These are phyloP conservation scores for Propithecus perrieri DNA, from an alignment of 2,797 vertebrate species.

Conservation along the genomic window DNA sequence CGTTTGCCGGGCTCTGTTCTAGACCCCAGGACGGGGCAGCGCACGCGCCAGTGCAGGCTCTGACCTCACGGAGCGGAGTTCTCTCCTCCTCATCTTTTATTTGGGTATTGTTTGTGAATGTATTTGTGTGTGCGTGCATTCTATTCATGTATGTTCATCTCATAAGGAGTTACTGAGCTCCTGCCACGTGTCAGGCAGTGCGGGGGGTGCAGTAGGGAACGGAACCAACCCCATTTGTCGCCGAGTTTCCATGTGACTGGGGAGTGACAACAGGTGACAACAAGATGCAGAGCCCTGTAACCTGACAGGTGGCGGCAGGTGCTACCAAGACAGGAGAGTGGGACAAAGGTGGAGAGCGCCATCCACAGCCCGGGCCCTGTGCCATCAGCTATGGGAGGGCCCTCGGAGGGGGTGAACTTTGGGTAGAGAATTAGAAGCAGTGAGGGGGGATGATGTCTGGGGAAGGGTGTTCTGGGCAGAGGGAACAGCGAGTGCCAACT, in stretches of 20 bases:
- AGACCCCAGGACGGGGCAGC: accelerated
- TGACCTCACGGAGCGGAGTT: accelerated
- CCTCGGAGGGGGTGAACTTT: not conserved
- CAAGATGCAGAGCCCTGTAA: too few relatives aligned
- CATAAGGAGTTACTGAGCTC: accelerated
- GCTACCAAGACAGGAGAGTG: accelerated
- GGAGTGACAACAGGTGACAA: too few relatives aligned
- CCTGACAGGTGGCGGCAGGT: not conserved
- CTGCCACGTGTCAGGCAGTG: not conserved
- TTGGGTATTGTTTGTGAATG: too few relatives aligned
- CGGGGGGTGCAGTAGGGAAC: accelerated
- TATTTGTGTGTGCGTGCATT: accelerated
- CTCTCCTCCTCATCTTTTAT: too few relatives aligned
- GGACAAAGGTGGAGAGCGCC: accelerated
- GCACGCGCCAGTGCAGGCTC: accelerated
- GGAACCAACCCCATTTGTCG: accelerated
- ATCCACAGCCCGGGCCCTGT: not conserved
- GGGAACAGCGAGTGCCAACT: not conserved
- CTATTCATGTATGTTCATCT: too few relatives aligned
- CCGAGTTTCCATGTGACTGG: too few relatives aligned
- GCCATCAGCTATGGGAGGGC: too few relatives aligned
- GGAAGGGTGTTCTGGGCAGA: not conserved
- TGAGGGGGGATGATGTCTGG: too few relatives aligned
- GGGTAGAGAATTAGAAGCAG: not conserved
- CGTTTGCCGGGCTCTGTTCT: not conserved